Percentiles rank a stretch among this genome's conserved stretches.
Evolutionary conservation across 2,797 vertebrate genomes (phyloP).

Genomic region (Labeo calbasu): DNA sequence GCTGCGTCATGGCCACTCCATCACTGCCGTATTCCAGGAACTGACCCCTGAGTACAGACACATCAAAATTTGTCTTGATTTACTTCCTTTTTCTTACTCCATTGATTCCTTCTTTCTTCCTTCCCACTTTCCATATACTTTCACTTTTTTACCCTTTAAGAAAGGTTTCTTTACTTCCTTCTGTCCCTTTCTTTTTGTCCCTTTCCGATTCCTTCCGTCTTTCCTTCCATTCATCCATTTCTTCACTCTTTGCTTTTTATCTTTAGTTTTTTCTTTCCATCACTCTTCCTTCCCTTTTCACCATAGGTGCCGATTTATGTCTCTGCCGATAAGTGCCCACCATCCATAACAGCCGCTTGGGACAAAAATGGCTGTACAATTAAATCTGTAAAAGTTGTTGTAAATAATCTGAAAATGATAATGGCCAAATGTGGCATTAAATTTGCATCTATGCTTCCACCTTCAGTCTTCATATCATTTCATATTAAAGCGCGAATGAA

Average conservation of each 20-base stretch:
- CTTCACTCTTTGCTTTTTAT: not conserved
- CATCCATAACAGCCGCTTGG: no score
- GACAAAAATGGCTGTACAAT: no score
- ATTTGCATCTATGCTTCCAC: no score
- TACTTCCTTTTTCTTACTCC: not conserved
- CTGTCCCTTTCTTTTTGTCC: not conserved
- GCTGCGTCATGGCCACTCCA: conserved; percentile 84
- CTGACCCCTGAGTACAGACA: conserved; percentile 82
- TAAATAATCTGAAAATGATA: no score
- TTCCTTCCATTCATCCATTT: not conserved
- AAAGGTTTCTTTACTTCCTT: not conserved
- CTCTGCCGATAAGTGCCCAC: no score
- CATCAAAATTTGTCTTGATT: not conserved
- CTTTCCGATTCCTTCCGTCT: not conserved
- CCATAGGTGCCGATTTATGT: not conserved
- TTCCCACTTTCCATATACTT: not conserved
- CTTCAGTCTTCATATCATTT: no score
- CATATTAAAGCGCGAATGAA: no score
- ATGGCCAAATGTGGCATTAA: no score
- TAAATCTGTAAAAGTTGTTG: no score
- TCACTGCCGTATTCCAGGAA: conserved; percentile 91
- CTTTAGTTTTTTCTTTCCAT: not conserved
- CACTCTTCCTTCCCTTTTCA: not conserved
- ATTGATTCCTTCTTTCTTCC: not conserved
- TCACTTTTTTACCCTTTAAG: not conserved